Evolutionary conservation across 1,140 invertebrate species (phyloP), one percentile per base, ranked within the genome.

Genomic region (Mya arenaria): DNA sequence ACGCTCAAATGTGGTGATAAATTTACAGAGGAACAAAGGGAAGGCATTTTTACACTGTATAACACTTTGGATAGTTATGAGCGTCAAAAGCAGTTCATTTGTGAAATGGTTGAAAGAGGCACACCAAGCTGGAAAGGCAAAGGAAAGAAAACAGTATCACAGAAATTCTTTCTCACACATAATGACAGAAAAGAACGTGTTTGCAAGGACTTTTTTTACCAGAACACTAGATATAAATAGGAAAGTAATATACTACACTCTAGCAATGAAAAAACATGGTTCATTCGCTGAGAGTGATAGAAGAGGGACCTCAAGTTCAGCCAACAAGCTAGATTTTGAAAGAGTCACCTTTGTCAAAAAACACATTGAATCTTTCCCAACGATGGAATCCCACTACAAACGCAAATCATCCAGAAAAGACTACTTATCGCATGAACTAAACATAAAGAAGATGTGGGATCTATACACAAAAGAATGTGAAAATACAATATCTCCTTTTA

Each of bases 61-160:
- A 32, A 72, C 32, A 5, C 19, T 72, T 72, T 68, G 36, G 65
- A 39, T 39, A 41, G 65, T 68, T 44, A 68, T 68, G 65, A 68
- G 36, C 65, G 65, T 55, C 68, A 72, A 56, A 55, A 30, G 32
- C 41, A 52, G 44, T 72, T 52, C 28, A 55, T 72, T 32, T 72
- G 68, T 55, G 41, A 72, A 28, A 72, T 72, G 32, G 48, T 72
- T 72, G 68, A 72, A 72, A 36, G 68, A 72, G 65, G 65, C 65
- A 68, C 34, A 39, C 65, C 39, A 34, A 68, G 37, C 44, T 39
- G 37, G 44, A 68, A 68, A 68, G 39, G 39, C 32, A 68, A 68
- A 25, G 32, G 23, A 68, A 68, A 68, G 65, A 68, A 68, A 68
- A 68, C 65, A 68, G 5, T 68, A 39, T 68, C 65, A 68, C 65